Conservation (phyloP, 2,113 vertebrate species). For the Bubalus kerabau region DNA sequence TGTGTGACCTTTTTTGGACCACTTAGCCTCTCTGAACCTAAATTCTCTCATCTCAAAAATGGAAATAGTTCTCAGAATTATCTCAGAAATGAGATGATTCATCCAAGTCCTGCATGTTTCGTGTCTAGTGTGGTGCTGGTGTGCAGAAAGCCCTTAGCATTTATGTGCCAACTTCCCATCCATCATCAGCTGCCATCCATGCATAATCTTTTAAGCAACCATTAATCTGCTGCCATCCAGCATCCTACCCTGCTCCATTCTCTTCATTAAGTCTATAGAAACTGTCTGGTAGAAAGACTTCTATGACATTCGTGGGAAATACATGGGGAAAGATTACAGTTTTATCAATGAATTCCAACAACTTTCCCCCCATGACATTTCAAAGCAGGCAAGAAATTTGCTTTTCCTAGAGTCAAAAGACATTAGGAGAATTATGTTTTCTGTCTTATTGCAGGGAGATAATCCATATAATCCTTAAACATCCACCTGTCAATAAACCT, state of each 20-base stretch:
- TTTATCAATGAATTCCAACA: slow-evolving; percentile 38
- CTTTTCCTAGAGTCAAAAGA: slow-evolving; percentile 42
- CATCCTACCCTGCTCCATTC: background rate
- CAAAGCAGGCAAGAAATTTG: slow-evolving; percentile 29
- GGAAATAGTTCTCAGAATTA: background rate
- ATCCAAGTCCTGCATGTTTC: background rate
- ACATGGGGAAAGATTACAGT: slow-evolving; percentile 9
- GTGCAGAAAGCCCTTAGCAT: background rate
- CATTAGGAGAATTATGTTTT: slow-evolving; percentile 43
- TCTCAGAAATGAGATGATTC: background rate
- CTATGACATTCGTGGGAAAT: background rate
- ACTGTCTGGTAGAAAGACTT: background rate
- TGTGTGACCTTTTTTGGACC: background rate
- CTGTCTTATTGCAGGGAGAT: background rate
- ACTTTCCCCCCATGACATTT: slow-evolving; percentile 43
- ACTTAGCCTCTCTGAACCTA: background rate
- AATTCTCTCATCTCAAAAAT: background rate
- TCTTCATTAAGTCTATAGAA: slow-evolving; percentile 34
- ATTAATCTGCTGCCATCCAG: background rate
- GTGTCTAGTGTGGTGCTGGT: background rate
- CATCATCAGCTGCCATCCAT: background rate
- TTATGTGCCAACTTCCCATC: background rate
- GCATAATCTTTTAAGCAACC: background rate
- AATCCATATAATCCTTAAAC: slow-evolving; percentile 33
- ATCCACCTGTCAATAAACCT: background rate